Conservation (phyloP, 1,140 invertebrate species). For the Calephelis nemesis region DNA sequence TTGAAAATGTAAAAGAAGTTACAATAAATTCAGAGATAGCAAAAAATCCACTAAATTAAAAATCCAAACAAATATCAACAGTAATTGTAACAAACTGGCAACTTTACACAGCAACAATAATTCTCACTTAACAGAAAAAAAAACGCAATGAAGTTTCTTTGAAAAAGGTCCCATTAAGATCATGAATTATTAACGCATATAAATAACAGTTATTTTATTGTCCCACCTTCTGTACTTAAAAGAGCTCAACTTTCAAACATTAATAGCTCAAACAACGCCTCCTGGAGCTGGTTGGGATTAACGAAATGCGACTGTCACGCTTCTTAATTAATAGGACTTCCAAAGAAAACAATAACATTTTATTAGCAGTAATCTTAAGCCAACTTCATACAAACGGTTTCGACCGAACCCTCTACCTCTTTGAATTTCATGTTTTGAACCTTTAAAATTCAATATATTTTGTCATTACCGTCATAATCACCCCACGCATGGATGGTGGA, state of each 20-base stretch:
- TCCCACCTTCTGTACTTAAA: constrained; percentile 60
- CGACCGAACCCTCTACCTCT: not conserved
- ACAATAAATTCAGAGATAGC: not conserved
- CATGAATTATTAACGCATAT: constrained; percentile 61
- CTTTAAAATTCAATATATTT: no score
- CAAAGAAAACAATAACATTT: constrained; percentile 76
- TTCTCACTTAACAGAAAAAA: constrained; percentile 43
- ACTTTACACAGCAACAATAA: constrained; percentile 28
- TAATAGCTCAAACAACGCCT: constrained; percentile 54
- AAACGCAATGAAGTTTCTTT: constrained; percentile 37
- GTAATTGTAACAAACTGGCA: constrained; percentile 25
- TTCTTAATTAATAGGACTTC: constrained; percentile 74
- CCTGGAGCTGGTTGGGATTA: constrained; percentile 58
- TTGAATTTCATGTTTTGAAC: no score
- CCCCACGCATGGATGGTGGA: no score
- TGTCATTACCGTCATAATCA: no score
- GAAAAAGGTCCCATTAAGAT: constrained; percentile 61
- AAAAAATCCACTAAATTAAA: constrained; percentile 5
- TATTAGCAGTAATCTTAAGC: constrained; percentile 63
- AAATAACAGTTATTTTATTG: constrained; percentile 66
- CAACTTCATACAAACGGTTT: constrained; percentile 18
- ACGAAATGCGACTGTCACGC: constrained; percentile 68
- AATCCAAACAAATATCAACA: constrained; percentile 3
- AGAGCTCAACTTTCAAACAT: constrained; percentile 58
- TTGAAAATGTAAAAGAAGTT: not conserved